A percentile compares a stretch with the other conserved stretches of the same genome.
Evolutionary conservation across 2,797 vertebrate species (phyloP).

Genomic region (Manis javanica): DNA sequence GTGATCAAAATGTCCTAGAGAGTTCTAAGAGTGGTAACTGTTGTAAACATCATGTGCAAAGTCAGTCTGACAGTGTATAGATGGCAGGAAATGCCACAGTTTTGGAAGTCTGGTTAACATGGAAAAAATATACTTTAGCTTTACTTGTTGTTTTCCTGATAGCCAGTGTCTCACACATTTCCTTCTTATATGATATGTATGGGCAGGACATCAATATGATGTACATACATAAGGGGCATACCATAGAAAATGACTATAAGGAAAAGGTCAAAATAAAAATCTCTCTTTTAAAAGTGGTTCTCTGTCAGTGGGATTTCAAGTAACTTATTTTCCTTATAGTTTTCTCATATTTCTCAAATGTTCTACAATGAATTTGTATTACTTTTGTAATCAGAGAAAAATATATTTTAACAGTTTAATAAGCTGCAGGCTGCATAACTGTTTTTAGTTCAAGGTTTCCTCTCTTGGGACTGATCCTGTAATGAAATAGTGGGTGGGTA

Average conservation of each 20-base stretch:
- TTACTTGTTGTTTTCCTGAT: background rate
- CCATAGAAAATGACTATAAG: background rate
- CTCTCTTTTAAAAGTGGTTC: background rate
- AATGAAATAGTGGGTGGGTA: slow-evolving; percentile 44
- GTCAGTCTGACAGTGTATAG: slow-evolving; percentile 71
- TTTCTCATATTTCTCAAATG: slow-evolving; percentile 33
- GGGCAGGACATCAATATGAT: background rate
- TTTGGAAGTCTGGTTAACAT: slow-evolving; percentile 52
- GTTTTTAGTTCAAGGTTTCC: slow-evolving; percentile 26
- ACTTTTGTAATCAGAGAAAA: slow-evolving; percentile 52
- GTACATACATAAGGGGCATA: background rate
- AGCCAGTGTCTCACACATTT: background rate
- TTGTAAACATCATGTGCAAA: background rate
- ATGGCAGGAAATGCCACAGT: slow-evolving; percentile 76
- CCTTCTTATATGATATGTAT: background rate
- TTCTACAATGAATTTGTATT: slow-evolving; percentile 23
- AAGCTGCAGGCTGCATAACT: background rate
- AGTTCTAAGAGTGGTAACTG: background rate
- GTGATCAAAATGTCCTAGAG: background rate
- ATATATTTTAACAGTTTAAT: slow-evolving; percentile 53
- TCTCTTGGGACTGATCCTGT: background rate
- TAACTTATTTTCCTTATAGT: background rate
- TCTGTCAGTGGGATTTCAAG: background rate
- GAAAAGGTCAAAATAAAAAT: background rate
- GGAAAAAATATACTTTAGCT: background rate